Percentiles rank a stretch among this genome's conserved stretches.
phyloP scores from a whole-genome alignment of 30 jellyfish, hydroid and myxozoan species.

The Hydra vulgaris region DNA sequence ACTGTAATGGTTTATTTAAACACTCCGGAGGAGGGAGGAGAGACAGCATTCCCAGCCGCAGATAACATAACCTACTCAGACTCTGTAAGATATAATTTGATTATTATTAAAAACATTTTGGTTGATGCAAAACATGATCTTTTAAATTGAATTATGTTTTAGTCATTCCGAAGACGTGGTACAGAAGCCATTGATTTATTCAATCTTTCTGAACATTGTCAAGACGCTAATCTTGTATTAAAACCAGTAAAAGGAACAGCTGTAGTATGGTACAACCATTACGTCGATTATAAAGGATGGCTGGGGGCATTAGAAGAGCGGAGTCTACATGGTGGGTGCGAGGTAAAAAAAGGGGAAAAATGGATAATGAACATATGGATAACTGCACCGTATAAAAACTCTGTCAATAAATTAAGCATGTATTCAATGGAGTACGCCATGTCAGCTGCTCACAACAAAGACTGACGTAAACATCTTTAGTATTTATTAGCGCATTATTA shows the following conservation, averaged over 20 bases:
- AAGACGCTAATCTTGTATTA: constrained; percentile 69
- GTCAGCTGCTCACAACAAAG: background rate
- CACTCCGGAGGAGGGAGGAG: constrained; percentile 90
- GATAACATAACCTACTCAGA: constrained; percentile 45
- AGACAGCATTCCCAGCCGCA: constrained; percentile 92
- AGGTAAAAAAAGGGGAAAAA: constrained; percentile 87
- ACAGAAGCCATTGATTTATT: constrained; percentile 33
- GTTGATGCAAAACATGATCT: too few relatives aligned
- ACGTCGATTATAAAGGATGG: constrained; percentile 59
- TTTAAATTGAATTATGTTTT: too few relatives aligned
- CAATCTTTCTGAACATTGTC: constrained; percentile 59
- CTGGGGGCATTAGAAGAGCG: constrained; percentile 70
- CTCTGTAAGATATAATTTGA: constrained; percentile 50
- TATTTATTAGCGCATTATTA: background rate
- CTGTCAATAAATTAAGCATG: constrained; percentile 40
- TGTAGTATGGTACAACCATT: constrained; percentile 80
- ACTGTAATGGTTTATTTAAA: constrained; percentile 72
- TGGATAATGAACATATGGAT: constrained; percentile 96
- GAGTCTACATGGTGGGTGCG: constrained; percentile 98
- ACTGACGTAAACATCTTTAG: background rate
- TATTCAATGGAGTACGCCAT: constrained; percentile 23
- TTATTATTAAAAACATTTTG: too few relatives aligned
- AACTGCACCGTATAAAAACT: constrained; percentile 56
- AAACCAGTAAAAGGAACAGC: constrained; percentile 72
- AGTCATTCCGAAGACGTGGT: constrained; percentile 53